These are phyloP conservation scores for Diadophis punctatus DNA, from an alignment of 2,113 vertebrate genomes.

Conservation along the genomic window DNA sequence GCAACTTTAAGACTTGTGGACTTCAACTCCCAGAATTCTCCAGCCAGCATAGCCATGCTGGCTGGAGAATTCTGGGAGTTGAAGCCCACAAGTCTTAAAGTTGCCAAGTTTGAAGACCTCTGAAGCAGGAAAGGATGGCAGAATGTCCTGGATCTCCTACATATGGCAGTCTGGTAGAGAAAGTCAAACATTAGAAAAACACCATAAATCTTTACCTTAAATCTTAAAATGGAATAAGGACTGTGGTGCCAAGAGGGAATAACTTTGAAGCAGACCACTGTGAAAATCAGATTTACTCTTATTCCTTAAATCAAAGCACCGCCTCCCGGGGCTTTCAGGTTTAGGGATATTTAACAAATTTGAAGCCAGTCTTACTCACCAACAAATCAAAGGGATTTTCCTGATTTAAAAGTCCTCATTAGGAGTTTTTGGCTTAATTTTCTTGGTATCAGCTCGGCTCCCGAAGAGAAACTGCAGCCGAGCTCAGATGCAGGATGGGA, in stretches of 20 bases:
- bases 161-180: background rate
- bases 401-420: background rate
- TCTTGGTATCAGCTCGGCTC: background rate
- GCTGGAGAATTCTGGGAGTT: too few species aligned
- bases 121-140: background rate
- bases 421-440: background rate
- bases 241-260: background rate
- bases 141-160: background rate
- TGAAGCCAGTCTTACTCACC: constrained; percentile 3
- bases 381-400: background rate
- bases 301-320: background rate
- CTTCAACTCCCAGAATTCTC: too few species aligned
- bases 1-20: too few species aligned
- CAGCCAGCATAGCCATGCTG: too few species aligned
- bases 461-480: background rate
- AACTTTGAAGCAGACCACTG: background rate
- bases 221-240: background rate
- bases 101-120: too few species aligned
- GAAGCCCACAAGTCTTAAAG: too few species aligned
- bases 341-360: background rate
- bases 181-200: background rate
- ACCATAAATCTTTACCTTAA: background rate
- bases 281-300: background rate
- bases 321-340: background rate
- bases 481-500: background rate